Percentiles rank a stretch among this genome's conserved stretches.
Evolutionary conservation across 2,888 invertebrate species (phyloP).

Genomic region (Drosophila subsilvestris): DNA sequence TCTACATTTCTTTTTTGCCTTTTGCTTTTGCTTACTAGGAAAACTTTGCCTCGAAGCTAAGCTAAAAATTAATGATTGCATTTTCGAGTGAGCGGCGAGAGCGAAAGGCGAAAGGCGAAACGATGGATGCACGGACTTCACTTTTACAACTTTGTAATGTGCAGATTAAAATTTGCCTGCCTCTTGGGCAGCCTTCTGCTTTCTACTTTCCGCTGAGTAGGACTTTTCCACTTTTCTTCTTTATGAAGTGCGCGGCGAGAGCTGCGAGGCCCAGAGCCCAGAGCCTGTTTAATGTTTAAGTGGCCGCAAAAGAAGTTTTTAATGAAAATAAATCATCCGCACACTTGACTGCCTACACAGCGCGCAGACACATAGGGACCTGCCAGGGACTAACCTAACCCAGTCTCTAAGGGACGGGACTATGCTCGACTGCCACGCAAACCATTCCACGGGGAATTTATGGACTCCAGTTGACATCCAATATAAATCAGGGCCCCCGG

Average conservation of each 20-base stretch:
- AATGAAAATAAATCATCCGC: slow-evolving; percentile 73
- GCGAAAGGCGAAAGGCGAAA: slow-evolving; percentile 11
- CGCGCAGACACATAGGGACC: slow-evolving; percentile 20
- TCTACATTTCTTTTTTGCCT: background rate
- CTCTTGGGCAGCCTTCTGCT: background rate
- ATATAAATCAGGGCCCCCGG: slow-evolving; percentile 64
- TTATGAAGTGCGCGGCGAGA: slow-evolving; percentile 49
- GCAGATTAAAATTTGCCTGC: slow-evolving; percentile 63
- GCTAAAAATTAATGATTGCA: slow-evolving; percentile 77
- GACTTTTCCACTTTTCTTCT: slow-evolving; percentile 54
- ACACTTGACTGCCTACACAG: slow-evolving; percentile 52
- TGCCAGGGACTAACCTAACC: slow-evolving; percentile 21
- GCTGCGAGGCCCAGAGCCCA: slow-evolving; percentile 27
- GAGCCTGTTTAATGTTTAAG: slow-evolving; percentile 53
- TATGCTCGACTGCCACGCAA: slow-evolving; percentile 42
- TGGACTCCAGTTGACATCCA: slow-evolving; percentile 52
- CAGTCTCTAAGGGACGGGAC: slow-evolving; percentile 27
- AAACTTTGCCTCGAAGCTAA: slow-evolving; percentile 49
- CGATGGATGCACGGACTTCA: slow-evolving; percentile 34
- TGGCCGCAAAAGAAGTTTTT: slow-evolving; percentile 59
- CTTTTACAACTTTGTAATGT: slow-evolving; percentile 68
- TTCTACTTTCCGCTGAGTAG: slow-evolving; percentile 54
- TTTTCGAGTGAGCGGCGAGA: slow-evolving; percentile 19
- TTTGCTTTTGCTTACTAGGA: slow-evolving; percentile 40
- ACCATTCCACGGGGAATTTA: slow-evolving; percentile 51